Evolutionary conservation across 2,888 invertebrate species (phyloP).

Genomic region (Tenthredo distinguenda): DNA sequence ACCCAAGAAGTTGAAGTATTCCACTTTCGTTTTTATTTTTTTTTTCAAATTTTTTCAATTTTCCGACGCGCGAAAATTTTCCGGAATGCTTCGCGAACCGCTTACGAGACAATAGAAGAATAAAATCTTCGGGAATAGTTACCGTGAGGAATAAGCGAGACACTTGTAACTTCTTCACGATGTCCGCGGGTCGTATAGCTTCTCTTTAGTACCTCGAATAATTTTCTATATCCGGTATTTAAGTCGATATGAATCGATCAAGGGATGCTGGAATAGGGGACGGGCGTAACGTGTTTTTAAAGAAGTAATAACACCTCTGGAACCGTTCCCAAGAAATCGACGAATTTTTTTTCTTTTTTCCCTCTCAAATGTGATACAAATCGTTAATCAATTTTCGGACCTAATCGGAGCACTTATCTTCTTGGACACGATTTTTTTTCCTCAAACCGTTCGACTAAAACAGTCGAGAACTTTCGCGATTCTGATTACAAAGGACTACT

Average conservation of each 20-base stretch:
- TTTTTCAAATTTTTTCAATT: no score
- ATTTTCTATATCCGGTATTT: not conserved
- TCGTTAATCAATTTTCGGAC: not conserved
- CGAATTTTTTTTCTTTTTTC: not conserved
- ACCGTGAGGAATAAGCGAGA: not conserved
- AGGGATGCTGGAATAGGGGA: not conserved
- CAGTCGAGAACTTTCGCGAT: not conserved
- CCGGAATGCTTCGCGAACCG: not conserved
- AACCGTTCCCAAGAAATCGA: not conserved
- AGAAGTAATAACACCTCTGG: not conserved
- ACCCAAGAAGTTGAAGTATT: not conserved
- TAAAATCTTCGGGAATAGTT: not conserved
- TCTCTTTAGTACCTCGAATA: not conserved
- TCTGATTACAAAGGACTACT: not conserved
- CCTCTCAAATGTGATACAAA: not conserved
- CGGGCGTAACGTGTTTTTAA: not conserved
- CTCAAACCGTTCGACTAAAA: no score
- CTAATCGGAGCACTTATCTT: no score
- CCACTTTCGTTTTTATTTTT: not conserved
- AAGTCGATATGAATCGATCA: not conserved
- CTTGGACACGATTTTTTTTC: no score
- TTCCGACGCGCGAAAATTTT: not conserved
- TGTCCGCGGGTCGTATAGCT: not conserved
- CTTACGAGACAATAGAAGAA: not conserved
- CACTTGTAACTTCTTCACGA: not conserved